Evolutionary conservation across 2,113 vertebrate genomes (phyloP), one percentile per base, ranked within the genome.

Genomic region (Pionites leucogaster): DNA sequence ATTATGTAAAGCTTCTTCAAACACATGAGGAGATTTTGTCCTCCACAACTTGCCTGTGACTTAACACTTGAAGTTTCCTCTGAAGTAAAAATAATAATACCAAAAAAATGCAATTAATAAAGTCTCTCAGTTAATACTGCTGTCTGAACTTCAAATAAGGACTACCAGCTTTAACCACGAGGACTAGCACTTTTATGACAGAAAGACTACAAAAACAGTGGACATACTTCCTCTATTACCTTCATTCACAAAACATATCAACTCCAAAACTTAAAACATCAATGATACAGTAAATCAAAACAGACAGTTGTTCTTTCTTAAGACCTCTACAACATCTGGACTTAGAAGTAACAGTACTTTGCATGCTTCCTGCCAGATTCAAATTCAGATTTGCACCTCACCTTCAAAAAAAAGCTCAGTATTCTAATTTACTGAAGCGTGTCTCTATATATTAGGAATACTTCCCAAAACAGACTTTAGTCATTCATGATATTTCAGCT

Each of bases 231-330:
- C 12, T 60, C 47, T 13, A 79, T 17, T 22, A 82, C 29, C 23
- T 71, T 46, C 7, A 27, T 10, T 50, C 22, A 22, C 17, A 6
- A 7, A 6, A 62, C 0, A 0, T 13, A 49, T 23, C 42, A 84
- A 42, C 78, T 47, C 13, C 24, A 18, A 83, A 81, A 55, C 1
- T 3, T 17, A 84, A 75, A 86, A n/a, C 17, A 44, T 37, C 31
- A 72, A 5, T 11, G 22, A 31, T 4, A 65, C 10, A 47, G 9
- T 72, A 86, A 59, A 83, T 28, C n/a, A 83, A 81, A 83, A 88
- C 15, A 72, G 3, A 20, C 12, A 85, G 41, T 11, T 86, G 31
- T 71, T 86, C 64, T 46, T 46, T 62, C 49, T 52, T 41, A 74
- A 41, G 13, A 67, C 17, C 20, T 60, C 37, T 46, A 17, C 9